phyloP scores from a whole-genome alignment of 2,113 vertebrate genomes.

The Aspiorhynchus laticeps region DNA sequence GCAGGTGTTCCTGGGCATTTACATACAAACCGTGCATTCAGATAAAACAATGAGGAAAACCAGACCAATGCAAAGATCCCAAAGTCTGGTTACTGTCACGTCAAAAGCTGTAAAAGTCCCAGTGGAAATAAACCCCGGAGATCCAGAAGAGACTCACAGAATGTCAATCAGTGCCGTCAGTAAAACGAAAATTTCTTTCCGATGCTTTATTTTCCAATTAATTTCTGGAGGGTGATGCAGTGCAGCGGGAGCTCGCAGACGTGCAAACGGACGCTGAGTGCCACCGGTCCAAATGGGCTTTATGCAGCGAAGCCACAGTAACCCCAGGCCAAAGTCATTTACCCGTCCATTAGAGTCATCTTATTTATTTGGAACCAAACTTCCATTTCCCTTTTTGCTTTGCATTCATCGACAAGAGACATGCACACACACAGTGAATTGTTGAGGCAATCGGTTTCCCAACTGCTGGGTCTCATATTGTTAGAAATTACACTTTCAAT shows the following conservation, averaged over 20 bases:
- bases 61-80: not conserved
- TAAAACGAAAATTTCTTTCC: constrained; percentile 45
- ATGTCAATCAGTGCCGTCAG: constrained; percentile 33
- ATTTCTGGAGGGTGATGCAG: constrained; percentile 60
- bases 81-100: not conserved
- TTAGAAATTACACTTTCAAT: constrained; percentile 80
- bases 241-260: constrained; percentile 48
- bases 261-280: constrained; percentile 59
- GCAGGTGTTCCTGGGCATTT: not conserved
- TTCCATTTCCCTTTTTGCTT: constrained; percentile 76
- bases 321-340: constrained; percentile 72
- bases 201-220: constrained; percentile 65
- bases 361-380: constrained; percentile 72
- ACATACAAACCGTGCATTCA: not conserved
- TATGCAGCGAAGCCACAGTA: constrained; percentile 69
- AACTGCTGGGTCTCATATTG: constrained; percentile 71
- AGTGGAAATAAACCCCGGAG: not conserved
- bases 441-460: constrained; percentile 68
- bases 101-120: constrained; percentile 9
- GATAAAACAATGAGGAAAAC: constrained; percentile 17
- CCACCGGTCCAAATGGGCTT: constrained; percentile 66
- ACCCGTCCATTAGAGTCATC: constrained; percentile 64
- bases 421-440: constrained; percentile 65
- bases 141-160: not conserved
- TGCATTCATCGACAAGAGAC: constrained; percentile 53